A percentile compares a stretch with the other conserved stretches of the same genome.
These are phyloP conservation scores for Spizella passerina DNA, from an alignment of 2,797 vertebrate genomes.

Conservation along the genomic window DNA sequence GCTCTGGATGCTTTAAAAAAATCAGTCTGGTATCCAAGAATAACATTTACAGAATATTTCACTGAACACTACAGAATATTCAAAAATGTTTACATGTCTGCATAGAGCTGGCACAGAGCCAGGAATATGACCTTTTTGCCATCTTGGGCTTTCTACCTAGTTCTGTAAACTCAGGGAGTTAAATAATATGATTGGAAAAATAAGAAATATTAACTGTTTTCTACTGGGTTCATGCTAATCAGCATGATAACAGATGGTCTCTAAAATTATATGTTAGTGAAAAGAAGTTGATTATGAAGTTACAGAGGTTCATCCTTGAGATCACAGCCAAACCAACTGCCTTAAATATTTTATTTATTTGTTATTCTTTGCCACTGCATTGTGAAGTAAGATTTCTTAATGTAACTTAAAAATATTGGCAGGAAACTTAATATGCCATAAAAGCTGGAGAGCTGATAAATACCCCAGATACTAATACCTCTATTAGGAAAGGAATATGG, in stretches of 20 bases:
- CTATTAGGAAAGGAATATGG: background rate
- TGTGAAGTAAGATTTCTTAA: background rate
- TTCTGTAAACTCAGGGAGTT: background rate
- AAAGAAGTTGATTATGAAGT: background rate
- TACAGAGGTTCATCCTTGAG: background rate
- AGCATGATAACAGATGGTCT: background rate
- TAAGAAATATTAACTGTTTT: background rate
- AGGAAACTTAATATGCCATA: background rate
- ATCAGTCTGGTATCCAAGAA: slow-evolving; percentile 42
- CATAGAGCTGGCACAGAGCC: slow-evolving; percentile 27
- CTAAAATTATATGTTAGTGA: background rate
- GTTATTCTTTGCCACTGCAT: background rate
- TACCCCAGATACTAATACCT: background rate
- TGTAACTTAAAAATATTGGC: background rate
- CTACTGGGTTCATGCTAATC: background rate
- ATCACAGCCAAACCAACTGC: background rate
- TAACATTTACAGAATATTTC: slow-evolving; percentile 60
- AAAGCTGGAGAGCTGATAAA: background rate
- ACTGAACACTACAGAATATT: slow-evolving; percentile 19
- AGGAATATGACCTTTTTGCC: slow-evolving; percentile 13
- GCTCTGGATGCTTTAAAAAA: slow-evolving; percentile 42
- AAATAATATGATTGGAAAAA: slow-evolving; percentile 8
- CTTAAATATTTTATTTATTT: background rate
- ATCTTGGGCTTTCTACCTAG: background rate
- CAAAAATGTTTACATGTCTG: slow-evolving; percentile 40